Evolutionary conservation across 2,888 invertebrate species (phyloP), one percentile per base, ranked within the genome.

Genomic region (Pandemis heparana): DNA sequence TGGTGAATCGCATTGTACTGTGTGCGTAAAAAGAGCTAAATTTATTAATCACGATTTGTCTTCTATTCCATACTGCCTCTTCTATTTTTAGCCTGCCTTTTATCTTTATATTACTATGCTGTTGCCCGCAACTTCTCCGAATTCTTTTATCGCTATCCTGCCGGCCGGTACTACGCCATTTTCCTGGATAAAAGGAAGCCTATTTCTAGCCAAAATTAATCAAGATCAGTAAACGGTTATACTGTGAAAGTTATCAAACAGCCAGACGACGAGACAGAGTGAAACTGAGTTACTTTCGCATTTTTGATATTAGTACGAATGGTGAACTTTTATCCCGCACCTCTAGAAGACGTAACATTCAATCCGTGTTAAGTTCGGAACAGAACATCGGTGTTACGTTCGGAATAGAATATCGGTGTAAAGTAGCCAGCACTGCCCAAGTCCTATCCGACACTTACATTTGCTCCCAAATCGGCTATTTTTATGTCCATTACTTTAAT

Each of bases 401-500:
- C 81, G 81, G 67, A 63, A 75, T 66, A 76, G 79, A 82, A 82
- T 71, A 75, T 79, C 83, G 83, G 87, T 87, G 85, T 85, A 78
- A 73, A 12, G 32, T 14, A 82, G 65, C 63, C 75, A 67, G 68
- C 70, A 70, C 62, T 68, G 77, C 77, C 74, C 71, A 79, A 79
- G 78, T 79, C 79, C 83, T 75, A 82, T 82, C 81, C 82, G 83
- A 82, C 86, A 85, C 82, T 83, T 83, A 87, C 85, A 85, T 87
- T 87, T 81, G 79, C 81, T 82, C 81, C 79, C 62, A 87, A 87
- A 88, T 85, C 85, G 85, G 82, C 85, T 83, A 86, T 88, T 85
- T 86, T 83, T 85, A 82, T 82, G 82, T 86, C 87, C 89, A 88
- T 89, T 90, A 88, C 80, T 85, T 85, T 89, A 88, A 89, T 88